Conservation (phyloP, 2,113 vertebrate genomes). For the Neogobius melanostomus region DNA sequence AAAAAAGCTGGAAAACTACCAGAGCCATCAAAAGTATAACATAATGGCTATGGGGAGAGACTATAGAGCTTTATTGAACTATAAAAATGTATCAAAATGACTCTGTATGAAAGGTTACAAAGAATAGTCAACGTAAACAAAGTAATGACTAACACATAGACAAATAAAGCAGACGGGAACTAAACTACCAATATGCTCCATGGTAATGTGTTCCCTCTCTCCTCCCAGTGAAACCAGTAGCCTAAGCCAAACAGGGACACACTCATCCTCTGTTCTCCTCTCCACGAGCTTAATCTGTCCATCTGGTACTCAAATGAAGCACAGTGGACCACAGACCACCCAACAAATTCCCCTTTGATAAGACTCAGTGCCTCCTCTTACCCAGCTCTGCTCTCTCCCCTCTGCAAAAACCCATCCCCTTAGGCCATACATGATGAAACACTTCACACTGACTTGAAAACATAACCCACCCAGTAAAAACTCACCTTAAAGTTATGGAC, state of each 20-base stretch:
- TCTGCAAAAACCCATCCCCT: conserved; percentile 23
- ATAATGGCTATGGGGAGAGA: too few species aligned
- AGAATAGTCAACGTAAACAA: background rate
- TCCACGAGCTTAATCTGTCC: conserved; percentile 67
- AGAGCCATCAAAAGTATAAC: too few species aligned
- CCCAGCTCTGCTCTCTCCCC: conserved; percentile 57
- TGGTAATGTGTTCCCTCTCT: conserved; percentile 52
- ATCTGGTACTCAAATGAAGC: conserved; percentile 68
- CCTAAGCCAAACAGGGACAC: conserved; percentile 72
- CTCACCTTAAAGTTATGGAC: conserved; percentile 99
- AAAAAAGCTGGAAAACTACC: background rate
- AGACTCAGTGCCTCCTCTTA: conserved; percentile 49
- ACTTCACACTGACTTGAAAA: conserved; percentile 13
- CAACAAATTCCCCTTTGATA: conserved; percentile 70
- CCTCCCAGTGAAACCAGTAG: conserved; percentile 70
- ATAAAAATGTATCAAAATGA: background rate
- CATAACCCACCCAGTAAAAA: background rate
- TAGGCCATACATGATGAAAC: conserved; percentile 53
- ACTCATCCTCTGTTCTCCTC: conserved; percentile 66
- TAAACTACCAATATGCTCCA: conserved; percentile 48
- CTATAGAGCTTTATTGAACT: too few species aligned
- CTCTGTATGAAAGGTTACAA: background rate
- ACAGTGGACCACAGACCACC: conserved; percentile 54
- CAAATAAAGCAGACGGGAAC: conserved; percentile 55
- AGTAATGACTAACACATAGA: background rate